Evolutionary conservation across 2,888 invertebrate genomes (phyloP).

Genomic region (Lasius platythorax): DNA sequence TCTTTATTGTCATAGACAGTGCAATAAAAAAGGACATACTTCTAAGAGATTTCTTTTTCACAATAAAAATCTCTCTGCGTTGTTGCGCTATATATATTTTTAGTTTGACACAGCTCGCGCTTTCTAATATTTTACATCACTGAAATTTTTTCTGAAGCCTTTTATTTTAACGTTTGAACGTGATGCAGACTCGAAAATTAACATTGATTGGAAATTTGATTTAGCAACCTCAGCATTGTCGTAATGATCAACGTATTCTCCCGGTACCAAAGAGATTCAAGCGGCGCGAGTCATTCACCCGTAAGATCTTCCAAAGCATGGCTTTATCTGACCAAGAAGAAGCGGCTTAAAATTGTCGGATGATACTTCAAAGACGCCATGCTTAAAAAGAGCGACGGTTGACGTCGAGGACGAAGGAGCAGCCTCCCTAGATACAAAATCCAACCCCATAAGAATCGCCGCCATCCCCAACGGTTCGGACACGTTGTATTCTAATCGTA

Average conservation of each 20-base stretch:
- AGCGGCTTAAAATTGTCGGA: constrained; percentile 52
- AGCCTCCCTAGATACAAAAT: constrained; percentile 28
- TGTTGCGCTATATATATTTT: background rate
- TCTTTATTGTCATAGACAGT: background rate
- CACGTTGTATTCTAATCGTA: constrained; percentile 5
- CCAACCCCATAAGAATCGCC: constrained; percentile 14
- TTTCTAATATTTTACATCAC: background rate
- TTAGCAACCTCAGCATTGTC: constrained; percentile 53
- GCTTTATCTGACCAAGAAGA: constrained; percentile 51
- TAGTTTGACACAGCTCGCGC: background rate
- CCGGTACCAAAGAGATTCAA: constrained; percentile 35
- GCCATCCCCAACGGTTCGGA: constrained; percentile 22
- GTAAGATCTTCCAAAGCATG: constrained; percentile 47
- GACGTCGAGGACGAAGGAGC: constrained; percentile 29
- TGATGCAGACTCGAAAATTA: background rate
- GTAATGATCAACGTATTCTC: constrained; percentile 42
- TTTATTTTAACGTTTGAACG: constrained; percentile 8
- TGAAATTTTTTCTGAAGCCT: constrained; percentile 1
- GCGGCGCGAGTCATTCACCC: constrained; percentile 33
- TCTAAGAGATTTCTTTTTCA: background rate
- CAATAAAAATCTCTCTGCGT: background rate
- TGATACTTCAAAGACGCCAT: constrained; percentile 51
- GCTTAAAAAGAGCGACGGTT: constrained; percentile 52
- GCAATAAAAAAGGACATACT: background rate
- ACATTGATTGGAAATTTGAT: constrained; percentile 51